phyloP scores from a whole-genome alignment of 2,888 invertebrate species.

The Netelia melanura region DNA sequence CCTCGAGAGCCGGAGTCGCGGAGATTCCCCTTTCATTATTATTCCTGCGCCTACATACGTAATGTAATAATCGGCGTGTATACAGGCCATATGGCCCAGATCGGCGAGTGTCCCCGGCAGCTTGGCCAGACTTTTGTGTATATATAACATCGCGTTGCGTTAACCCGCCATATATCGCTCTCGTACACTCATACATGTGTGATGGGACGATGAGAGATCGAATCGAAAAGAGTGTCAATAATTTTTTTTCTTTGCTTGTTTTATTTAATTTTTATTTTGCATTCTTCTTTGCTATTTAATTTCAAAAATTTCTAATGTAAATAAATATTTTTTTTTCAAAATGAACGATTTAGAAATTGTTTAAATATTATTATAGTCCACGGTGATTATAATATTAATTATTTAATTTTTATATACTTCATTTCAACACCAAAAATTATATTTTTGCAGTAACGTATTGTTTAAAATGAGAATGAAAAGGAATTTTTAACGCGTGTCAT shows the following conservation, averaged over 20 bases:
- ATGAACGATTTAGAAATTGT: too few relatives aligned
- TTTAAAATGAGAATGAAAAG: too few relatives aligned
- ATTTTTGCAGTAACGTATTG: too few relatives aligned
- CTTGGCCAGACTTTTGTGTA: neutral
- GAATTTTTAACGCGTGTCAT: too few relatives aligned
- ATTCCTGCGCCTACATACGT: slow-evolving; percentile 82
- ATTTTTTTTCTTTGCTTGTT: neutral
- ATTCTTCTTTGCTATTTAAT: neutral
- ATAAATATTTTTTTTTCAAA: too few relatives aligned
- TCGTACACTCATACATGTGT: neutral
- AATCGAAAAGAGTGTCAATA: slow-evolving; percentile 51
- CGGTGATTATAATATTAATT: too few relatives aligned
- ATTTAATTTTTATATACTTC: too few relatives aligned
- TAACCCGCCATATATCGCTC: neutral
- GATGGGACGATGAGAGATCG: slow-evolving; percentile 23
- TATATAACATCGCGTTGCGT: slow-evolving; percentile 8
- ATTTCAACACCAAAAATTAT: too few relatives aligned
- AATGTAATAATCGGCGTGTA: slow-evolving; percentile 85
- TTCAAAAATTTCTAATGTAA: too few relatives aligned
- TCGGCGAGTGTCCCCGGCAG: slow-evolving; percentile 50
- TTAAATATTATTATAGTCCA: too few relatives aligned
- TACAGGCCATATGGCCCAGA: slow-evolving; percentile 82
- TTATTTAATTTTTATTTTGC: neutral
- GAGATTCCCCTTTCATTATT: slow-evolving; percentile 76
- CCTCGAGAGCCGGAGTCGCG: slow-evolving; percentile 57